These are phyloP conservation scores for Microtus montanus DNA, from an alignment of 2,113 vertebrate genomes.

Conservation along the genomic window DNA sequence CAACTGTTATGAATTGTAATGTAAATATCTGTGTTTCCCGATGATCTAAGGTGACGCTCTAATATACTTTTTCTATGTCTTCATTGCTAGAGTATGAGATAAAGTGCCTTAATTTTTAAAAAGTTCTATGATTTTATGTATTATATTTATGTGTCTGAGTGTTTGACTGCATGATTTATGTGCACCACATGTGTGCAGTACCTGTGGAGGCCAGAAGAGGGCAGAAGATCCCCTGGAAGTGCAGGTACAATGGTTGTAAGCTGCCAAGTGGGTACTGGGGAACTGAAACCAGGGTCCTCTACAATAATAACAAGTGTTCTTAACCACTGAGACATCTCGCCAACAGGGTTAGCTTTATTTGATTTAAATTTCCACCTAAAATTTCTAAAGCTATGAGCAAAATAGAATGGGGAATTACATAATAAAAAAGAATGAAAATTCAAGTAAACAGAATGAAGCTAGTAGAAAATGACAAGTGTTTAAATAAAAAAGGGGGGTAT, in stretches of 20 bases:
- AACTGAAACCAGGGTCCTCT: background rate
- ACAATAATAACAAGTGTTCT: background rate
- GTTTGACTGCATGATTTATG: background rate
- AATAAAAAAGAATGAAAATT: conserved; percentile 8
- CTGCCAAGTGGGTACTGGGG: background rate
- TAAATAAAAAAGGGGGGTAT: background rate
- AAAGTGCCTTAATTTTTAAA: background rate
- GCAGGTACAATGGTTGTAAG: background rate
- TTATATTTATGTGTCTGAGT: background rate
- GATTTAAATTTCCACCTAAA: background rate
- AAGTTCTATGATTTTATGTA: background rate
- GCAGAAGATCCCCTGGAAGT: background rate
- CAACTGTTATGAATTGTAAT: background rate
- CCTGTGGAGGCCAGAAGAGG: background rate
- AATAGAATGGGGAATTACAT: background rate
- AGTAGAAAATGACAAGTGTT: conserved; percentile 19
- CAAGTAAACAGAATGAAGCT: background rate
- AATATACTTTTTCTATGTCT: too few species aligned
- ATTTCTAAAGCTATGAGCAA: conserved; percentile 6
- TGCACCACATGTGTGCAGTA: background rate
- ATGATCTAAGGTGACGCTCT: background rate
- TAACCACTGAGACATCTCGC: background rate
- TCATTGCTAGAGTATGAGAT: background rate
- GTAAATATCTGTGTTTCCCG: background rate
- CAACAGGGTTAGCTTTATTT: background rate